Percentiles rank a stretch among this genome's conserved stretches.
These are phyloP conservation scores for Sipha maydis DNA, from an alignment of 2,888 invertebrate genomes.

Conservation along the genomic window DNA sequence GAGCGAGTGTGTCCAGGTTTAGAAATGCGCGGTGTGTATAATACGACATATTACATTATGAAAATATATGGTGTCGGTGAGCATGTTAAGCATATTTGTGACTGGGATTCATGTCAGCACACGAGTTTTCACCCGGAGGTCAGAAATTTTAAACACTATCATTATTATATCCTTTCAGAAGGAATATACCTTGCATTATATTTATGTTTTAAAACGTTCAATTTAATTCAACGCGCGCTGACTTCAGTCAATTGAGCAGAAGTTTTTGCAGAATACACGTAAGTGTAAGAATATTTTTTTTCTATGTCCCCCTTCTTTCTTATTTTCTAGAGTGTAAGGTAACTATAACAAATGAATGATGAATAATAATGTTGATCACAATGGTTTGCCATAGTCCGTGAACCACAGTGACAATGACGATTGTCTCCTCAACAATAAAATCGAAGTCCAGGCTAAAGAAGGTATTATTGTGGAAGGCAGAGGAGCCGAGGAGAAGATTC, in stretches of 20 bases:
- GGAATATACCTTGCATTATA: background rate
- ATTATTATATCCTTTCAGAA: background rate
- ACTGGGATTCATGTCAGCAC: conserved; percentile 13
- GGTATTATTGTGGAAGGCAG: too few relatives aligned
- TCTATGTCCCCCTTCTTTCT: background rate
- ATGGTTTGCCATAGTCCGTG: background rate
- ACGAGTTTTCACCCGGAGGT: background rate
- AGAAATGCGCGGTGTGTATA: background rate
- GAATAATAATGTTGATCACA: background rate
- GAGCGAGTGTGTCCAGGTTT: conserved; percentile 30
- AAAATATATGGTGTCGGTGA: conserved; percentile 13
- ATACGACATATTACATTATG: background rate
- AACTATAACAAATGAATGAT: background rate
- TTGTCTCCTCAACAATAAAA: too few relatives aligned
- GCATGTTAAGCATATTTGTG: conserved; percentile 36
- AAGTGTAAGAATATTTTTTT: background rate
- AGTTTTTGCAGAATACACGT: too few relatives aligned
- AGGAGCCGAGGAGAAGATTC: too few relatives aligned
- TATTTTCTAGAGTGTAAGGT: background rate
- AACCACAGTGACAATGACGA: background rate
- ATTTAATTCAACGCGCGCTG: background rate
- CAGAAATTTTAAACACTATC: background rate
- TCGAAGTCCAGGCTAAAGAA: too few relatives aligned
- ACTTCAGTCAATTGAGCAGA: background rate
- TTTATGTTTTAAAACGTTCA: background rate